A percentile compares a stretch with the other conserved stretches of the same genome.
Evolutionary conservation across 2,113 vertebrate species (phyloP).

Genomic region (Taurulus bubalis): DNA sequence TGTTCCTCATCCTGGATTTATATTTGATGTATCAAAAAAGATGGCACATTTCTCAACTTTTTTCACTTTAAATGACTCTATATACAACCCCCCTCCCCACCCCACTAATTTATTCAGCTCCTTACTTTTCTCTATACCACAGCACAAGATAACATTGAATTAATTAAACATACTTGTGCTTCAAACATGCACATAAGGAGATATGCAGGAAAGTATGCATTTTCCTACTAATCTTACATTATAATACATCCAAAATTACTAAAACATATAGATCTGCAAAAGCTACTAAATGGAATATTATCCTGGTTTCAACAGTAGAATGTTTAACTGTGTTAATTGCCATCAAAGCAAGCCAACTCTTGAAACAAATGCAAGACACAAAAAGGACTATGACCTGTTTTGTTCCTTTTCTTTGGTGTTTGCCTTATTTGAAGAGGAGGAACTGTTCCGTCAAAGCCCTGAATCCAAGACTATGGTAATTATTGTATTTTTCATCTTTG

Average conservation of each 20-base stretch:
- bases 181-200: not conserved
- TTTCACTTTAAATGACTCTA: not conserved
- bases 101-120: not conserved
- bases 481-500: slow-evolving; percentile 24
- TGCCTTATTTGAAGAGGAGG: slow-evolving; percentile 27
- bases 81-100: not conserved
- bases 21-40: not conserved
- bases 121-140: not conserved
- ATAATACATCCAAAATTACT: too few relatives aligned
- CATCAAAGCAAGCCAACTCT: slow-evolving; percentile 13
- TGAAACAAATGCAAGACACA: not conserved
- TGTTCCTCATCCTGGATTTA: not conserved
- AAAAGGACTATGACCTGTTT: not conserved
- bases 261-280: not conserved
- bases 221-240: not conserved
- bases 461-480: slow-evolving; percentile 37
- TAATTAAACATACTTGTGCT: not conserved
- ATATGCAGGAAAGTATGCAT: not conserved
- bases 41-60: not conserved
- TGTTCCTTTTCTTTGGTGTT: not conserved
- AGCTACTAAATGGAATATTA: not conserved
- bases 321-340: not conserved
- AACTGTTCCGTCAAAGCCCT: slow-evolving; percentile 33
- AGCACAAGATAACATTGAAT: not conserved
- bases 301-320: not conserved